Conservation (phyloP, 2,113 vertebrate genomes). For the Motacilla alba region DNA sequence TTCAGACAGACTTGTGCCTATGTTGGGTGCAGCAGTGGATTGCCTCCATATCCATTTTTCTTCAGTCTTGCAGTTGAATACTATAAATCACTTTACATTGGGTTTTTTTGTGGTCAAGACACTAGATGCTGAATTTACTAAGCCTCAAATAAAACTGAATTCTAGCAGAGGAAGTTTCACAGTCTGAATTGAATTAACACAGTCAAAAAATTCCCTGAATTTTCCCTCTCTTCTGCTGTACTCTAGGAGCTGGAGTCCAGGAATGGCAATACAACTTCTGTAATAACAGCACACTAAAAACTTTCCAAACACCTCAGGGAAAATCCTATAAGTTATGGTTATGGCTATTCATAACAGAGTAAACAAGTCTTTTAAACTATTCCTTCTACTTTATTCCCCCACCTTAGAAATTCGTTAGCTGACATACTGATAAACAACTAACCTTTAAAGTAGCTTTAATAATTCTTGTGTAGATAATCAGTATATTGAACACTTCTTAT, state of each 20-base stretch:
- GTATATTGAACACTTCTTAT: not conserved
- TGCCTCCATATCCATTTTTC: not conserved
- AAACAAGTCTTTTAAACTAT: not conserved
- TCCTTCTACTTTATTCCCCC: not conserved
- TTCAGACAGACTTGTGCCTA: not conserved
- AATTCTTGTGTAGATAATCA: not conserved
- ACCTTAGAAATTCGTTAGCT: not conserved
- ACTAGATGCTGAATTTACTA: not conserved
- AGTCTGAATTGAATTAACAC: not conserved
- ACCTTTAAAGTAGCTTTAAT: not conserved
- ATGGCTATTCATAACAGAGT: not conserved
- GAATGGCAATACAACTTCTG: not conserved
- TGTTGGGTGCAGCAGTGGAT: accelerated
- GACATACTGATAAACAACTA: not conserved
- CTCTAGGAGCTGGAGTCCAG: not conserved
- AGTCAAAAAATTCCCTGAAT: not conserved
- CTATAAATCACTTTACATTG: not conserved
- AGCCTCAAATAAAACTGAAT: not conserved
- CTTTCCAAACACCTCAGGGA: not conserved
- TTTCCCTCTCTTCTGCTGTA: not conserved
- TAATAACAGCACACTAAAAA: not conserved
- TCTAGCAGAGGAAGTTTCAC: not conserved
- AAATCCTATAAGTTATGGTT: not conserved
- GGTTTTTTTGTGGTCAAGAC: not conserved
- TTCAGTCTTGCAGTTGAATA: not conserved